Conservation (phyloP, 2,888 invertebrate genomes). For the Cosmorhoe ocellata region DNA sequence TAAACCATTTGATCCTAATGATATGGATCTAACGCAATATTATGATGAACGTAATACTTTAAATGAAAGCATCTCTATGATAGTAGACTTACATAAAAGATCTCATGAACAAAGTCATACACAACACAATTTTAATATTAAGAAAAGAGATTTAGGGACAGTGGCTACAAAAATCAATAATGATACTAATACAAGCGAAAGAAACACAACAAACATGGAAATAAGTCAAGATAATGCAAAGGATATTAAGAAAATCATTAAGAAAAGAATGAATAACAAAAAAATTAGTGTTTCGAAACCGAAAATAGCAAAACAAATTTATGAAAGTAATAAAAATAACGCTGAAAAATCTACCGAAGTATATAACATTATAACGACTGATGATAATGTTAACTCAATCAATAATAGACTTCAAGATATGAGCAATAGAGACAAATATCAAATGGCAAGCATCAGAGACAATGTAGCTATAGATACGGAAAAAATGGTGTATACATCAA, state of each 20-base stretch:
- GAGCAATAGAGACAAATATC: not conserved
- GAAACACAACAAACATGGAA: not conserved
- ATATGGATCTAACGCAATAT: conserved; percentile 17
- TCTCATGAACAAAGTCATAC: not conserved
- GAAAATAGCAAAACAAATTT: conserved; percentile 2
- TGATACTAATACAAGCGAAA: not conserved
- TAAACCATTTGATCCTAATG: conserved; percentile 10
- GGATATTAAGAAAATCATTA: not conserved
- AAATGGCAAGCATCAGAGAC: not conserved
- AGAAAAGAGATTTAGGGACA: not conserved
- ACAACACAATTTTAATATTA: not conserved
- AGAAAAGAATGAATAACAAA: conserved; percentile 9
- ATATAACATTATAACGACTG: not conserved
- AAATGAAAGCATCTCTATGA: not conserved
- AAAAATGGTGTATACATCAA: conserved; percentile 27
- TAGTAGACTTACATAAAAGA: not conserved
- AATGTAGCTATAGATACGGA: conserved; percentile 35
- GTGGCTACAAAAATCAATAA: not conserved
- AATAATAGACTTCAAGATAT: not conserved
- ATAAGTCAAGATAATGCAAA: not conserved
- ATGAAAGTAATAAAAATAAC: not conserved
- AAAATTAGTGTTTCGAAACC: conserved; percentile 7
- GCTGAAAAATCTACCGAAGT: not conserved
- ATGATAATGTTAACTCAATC: not conserved
- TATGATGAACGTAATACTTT: conserved; percentile 1